phyloP scores from a whole-genome alignment of 1,140 invertebrate genomes.

The Octopus bimaculoides region DNA sequence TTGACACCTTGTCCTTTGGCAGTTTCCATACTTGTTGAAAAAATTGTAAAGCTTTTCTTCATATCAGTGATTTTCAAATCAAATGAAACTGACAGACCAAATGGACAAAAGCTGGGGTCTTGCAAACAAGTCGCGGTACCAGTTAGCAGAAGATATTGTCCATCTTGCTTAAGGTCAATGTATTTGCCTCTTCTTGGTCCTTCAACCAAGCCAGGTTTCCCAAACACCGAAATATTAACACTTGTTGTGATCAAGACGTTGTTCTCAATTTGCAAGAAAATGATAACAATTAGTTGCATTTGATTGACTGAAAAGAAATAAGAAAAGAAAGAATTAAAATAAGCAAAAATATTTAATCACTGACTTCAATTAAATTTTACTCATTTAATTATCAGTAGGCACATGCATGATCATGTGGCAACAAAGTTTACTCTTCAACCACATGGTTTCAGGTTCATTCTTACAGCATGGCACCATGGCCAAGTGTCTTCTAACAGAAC shows the following conservation, averaged over 20 bases:
- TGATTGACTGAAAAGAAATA: slow-evolving; percentile 24
- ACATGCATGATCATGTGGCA: too few species aligned
- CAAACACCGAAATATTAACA: slow-evolving; percentile 27
- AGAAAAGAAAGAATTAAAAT: background rate
- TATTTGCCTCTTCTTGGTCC: slow-evolving; percentile 31
- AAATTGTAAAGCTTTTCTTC: slow-evolving; percentile 16
- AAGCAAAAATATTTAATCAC: too few species aligned
- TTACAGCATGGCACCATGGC: too few species aligned
- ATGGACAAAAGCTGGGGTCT: slow-evolving; percentile 27
- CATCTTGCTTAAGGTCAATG: slow-evolving; percentile 27
- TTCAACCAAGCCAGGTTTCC: slow-evolving; percentile 21
- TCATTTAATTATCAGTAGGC: too few species aligned
- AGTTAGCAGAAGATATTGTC: slow-evolving; percentile 27
- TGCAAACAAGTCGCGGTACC: slow-evolving; percentile 18
- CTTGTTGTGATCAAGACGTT: slow-evolving; percentile 28
- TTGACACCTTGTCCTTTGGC: background rate
- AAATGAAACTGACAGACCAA: slow-evolving; percentile 38
- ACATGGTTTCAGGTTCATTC: too few species aligned
- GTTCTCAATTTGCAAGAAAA: slow-evolving; percentile 29
- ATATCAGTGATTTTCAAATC: slow-evolving; percentile 30
- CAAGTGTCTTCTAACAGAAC: too few species aligned
- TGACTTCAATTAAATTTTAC: too few species aligned
- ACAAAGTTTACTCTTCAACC: too few species aligned
- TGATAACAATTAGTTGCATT: slow-evolving; percentile 25
- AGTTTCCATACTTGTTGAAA: background rate